Percentiles rank a stretch among this genome's conserved stretches.
These are phyloP conservation scores for Polymixis flavicincta DNA, from an alignment of 2,888 invertebrate genomes.

Conservation along the genomic window DNA sequence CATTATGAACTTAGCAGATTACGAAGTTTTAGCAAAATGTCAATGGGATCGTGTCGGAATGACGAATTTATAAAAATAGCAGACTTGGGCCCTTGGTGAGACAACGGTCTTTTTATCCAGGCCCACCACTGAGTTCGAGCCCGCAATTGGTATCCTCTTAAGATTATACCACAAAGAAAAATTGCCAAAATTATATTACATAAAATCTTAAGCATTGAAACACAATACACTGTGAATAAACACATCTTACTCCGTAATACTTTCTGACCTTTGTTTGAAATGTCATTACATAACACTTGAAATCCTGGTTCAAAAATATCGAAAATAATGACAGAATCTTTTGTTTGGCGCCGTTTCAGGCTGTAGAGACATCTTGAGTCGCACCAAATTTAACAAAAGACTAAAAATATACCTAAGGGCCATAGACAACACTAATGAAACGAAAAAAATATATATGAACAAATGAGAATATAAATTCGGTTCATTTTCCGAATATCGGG, in stretches of 20 bases:
- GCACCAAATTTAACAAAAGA: neutral
- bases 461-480: neutral
- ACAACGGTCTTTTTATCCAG: no score
- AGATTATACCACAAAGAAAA: neutral
- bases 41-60: no score
- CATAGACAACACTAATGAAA: neutral
- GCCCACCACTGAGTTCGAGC: no score
- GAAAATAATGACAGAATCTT: constrained; percentile 11
- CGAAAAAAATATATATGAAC: neutral
- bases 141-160: no score
- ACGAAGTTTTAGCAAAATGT: no score
- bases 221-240: neutral
- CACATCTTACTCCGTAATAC: neutral
- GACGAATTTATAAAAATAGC: no score
- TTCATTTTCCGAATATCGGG: neutral
- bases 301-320: neutral
- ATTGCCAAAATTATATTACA: no score
- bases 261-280: neutral
- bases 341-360: neutral
- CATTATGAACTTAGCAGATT: no score
- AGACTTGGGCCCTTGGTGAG: no score
- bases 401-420: neutral
- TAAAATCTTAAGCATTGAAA: neutral
- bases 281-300: constrained; percentile 1
- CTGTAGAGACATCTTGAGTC: neutral